Conservation (phyloP, 2,797 vertebrate species). For the Pogonophryne albipinna region DNA sequence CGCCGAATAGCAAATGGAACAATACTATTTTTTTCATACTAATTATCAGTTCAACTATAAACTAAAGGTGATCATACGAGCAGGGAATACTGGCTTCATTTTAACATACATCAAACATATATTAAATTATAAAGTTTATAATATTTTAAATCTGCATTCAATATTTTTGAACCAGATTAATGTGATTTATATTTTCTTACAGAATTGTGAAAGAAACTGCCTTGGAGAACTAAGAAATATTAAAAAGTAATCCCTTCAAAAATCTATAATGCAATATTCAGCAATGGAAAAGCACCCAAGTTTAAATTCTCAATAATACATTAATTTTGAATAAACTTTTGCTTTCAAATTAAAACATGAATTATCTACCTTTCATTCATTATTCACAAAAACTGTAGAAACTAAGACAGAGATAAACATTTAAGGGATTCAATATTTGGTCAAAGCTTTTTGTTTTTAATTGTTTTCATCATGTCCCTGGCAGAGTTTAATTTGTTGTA, state of each 20-base stretch:
- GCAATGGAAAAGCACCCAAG: background rate
- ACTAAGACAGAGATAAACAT: too few relatives aligned
- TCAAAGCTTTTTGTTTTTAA: background rate
- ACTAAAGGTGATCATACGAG: background rate
- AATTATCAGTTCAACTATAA: background rate
- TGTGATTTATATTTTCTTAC: background rate
- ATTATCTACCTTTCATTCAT: too few relatives aligned
- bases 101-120: background rate
- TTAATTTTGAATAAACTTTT: background rate
- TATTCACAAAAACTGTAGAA: too few relatives aligned
- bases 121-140: background rate
- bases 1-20: slow-evolving; percentile 64
- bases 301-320: slow-evolving; percentile 10
- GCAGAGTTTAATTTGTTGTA: background rate
- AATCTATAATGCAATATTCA: background rate
- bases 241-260: background rate
- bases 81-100: background rate
- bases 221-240: background rate
- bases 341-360: too few relatives aligned
- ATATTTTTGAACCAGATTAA: background rate
- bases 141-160: background rate
- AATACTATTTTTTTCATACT: background rate
- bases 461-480: background rate
- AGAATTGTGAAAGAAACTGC: background rate
- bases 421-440: too few relatives aligned